A percentile compares a stretch with the other conserved stretches of the same genome.
These are phyloP conservation scores for Eptesicus fuscus DNA, from an alignment of 2,113 vertebrate genomes.

Conservation along the genomic window DNA sequence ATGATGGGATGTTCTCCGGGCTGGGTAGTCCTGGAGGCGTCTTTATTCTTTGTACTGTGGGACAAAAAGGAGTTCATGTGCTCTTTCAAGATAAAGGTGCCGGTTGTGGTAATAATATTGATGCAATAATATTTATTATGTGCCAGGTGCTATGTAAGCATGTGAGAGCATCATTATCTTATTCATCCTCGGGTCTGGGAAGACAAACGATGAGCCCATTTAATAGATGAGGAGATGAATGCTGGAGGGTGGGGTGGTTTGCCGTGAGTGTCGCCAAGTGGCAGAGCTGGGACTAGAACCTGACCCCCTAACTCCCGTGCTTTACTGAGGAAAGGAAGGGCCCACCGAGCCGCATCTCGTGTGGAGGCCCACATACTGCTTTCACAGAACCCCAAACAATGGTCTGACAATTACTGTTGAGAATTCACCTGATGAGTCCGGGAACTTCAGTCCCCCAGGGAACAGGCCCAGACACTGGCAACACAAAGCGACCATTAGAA, in stretches of 20 bases:
- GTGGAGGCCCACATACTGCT: background rate
- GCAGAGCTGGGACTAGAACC: background rate
- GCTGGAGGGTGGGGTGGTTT: background rate
- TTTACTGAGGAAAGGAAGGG: background rate
- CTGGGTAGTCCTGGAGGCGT: background rate
- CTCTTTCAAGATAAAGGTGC: constrained; percentile 17
- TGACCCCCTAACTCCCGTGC: background rate
- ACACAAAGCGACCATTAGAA: constrained; percentile 95
- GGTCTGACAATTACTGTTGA: background rate
- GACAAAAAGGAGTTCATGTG: background rate
- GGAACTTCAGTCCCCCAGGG: constrained; percentile 93
- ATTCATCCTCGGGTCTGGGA: background rate
- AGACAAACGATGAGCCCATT: background rate
- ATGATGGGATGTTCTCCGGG: background rate
- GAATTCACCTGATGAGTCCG: constrained; percentile 91
- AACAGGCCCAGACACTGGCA: constrained; percentile 92
- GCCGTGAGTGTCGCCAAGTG: background rate
- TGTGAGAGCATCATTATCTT: background rate
- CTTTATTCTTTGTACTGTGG: background rate
- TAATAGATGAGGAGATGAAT: background rate
- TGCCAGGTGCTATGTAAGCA: background rate
- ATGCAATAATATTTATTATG: background rate
- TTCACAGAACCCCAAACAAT: background rate
- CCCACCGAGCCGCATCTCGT: accelerated
- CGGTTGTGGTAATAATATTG: background rate